Base-by-base conservation (phyloP, 2,113 vertebrate genomes). In the Sorex araneus region DNA sequence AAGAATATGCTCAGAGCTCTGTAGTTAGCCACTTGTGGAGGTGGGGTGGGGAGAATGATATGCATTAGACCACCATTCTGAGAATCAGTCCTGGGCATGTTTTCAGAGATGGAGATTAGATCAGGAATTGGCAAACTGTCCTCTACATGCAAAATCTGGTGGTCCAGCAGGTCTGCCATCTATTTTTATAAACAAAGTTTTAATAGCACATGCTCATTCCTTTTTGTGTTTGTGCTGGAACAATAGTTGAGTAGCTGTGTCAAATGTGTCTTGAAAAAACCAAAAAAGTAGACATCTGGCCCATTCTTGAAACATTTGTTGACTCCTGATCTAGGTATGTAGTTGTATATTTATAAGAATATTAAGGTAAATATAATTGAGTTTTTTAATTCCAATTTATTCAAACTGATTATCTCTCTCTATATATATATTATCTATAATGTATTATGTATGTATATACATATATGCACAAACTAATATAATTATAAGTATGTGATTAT, bases 371-470 rank as follows among this genome's bases (percentile, higher is more conserved):
- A 74, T 32, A 87, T 47, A 47, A 64, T 45, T 27, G 19, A 60
- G n/a, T 32, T 67, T 94, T 92, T 92, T 28, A 60, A 36, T 73
- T 85, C 34, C 1, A 79, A 27, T 50, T 90, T 83, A 50, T 69
- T 88, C 28, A 47, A 57, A 69, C 2, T 57, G n/a, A 84, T 78
- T 57, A 12, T 57, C 15, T 57, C 54, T 57, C 15, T 57, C 54
- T 57, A 57, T 57, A 16, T 57, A 57, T 57, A 19, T 57, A 57
- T 57, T 57, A 57, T 57, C 54, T 18, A 57, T 18, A 57, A 16
- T 18, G 19, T n/a, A n/a, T n/a, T n/a, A 57, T 1, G 18, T 19
- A 18, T 16, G 19, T 18, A 57, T 57, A 57, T 16, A 57, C 19
- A 19, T 16, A 57, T 47, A 47, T 47, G 11, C 11, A 47, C 6